These are phyloP conservation scores for Pristionchus exspectatus DNA, from an alignment of 2,888 invertebrate genomes.

Conservation along the genomic window DNA sequence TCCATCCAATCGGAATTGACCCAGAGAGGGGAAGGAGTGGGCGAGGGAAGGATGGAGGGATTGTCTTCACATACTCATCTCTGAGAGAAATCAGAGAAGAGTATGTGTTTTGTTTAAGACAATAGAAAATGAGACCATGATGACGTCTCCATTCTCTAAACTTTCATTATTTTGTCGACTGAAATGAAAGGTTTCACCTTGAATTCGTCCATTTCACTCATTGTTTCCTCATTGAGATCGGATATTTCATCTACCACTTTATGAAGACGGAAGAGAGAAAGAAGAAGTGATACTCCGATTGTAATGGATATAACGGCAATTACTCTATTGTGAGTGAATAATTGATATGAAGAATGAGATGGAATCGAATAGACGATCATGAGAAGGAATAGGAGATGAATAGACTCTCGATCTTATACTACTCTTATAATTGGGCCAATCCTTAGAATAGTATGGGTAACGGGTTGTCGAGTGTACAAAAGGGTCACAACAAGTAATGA, in stretches of 20 bases:
- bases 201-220: constrained; percentile 2
- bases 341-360: background rate
- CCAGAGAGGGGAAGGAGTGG: constrained; percentile 55
- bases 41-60: constrained; percentile 43
- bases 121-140: background rate
- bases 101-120: too few species aligned
- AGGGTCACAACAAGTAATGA: background rate
- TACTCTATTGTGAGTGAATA: constrained; percentile 17
- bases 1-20: constrained; percentile 7
- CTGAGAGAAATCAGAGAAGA: too few species aligned
- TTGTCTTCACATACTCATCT: too few species aligned
- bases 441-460: background rate
- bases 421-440: background rate
- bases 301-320: background rate
- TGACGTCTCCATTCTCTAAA: background rate
- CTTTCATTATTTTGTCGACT: background rate
- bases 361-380: constrained; percentile 4
- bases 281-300: background rate
- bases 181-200: background rate
- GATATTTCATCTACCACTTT: background rate
- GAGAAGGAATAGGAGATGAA: background rate
- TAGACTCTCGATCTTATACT: constrained; percentile 27
- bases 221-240: constrained; percentile 7
- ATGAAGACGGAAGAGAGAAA: constrained; percentile 18
- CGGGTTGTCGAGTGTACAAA: background rate